These are phyloP conservation scores for Torymus aiolomorphi DNA, from an alignment of 2,888 invertebrate genomes.

Conservation along the genomic window DNA sequence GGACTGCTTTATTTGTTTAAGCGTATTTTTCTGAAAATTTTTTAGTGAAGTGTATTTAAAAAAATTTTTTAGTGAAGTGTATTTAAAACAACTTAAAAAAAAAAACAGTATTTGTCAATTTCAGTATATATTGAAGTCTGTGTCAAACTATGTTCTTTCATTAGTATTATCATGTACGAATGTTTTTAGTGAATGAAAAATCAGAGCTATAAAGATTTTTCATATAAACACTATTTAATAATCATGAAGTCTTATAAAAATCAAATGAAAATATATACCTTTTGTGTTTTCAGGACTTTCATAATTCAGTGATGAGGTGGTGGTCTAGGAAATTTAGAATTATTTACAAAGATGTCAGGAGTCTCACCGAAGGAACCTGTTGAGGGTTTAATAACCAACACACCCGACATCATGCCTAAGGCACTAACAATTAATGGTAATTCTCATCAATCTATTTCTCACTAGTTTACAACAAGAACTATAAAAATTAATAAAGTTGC, in stretches of 20 bases:
- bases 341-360: conserved; percentile 71
- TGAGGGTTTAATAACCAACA: conserved; percentile 68
- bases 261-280: conserved; percentile 24
- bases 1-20: conserved; percentile 57
- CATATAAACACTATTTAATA: conserved; percentile 13
- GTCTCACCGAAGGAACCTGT: conserved; percentile 70
- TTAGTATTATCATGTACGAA: no score
- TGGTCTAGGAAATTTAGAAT: conserved; percentile 63
- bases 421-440: conserved; percentile 70
- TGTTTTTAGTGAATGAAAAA: no score
- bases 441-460: conserved; percentile 12
- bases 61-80: conserved; percentile 12
- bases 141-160: no score
- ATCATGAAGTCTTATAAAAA: background rate
- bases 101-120: no score
- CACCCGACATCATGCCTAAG: conserved; percentile 73
- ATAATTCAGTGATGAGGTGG: conserved; percentile 69
- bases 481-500: no score
- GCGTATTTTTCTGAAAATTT: conserved; percentile 1
- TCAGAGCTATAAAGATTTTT: background rate
- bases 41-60: conserved; percentile 4
- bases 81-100: background rate
- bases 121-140: no score
- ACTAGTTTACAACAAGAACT: background rate
- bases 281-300: conserved; percentile 53